phyloP scores from a whole-genome alignment of 2,797 vertebrate genomes.

The Fundulus diaphanus region DNA sequence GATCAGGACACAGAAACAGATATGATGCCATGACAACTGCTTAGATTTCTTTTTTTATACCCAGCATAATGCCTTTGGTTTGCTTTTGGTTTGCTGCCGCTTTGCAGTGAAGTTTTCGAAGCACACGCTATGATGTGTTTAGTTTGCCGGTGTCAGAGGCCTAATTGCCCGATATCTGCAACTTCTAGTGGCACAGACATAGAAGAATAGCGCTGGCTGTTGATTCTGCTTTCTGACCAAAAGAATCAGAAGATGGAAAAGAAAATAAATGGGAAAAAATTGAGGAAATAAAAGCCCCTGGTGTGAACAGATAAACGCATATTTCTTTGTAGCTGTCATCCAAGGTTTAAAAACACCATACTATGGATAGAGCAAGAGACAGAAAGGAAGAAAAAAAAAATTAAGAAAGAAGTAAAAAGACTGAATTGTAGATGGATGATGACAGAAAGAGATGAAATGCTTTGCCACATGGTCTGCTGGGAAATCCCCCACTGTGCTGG shows the following conservation, averaged over 20 bases:
- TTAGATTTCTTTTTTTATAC: constrained; percentile 48
- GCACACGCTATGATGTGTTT: constrained; percentile 51
- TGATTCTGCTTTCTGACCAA: constrained; percentile 44
- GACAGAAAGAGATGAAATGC: constrained; percentile 61
- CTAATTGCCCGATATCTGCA: constrained; percentile 67
- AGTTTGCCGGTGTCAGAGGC: constrained; percentile 41
- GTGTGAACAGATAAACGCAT: constrained; percentile 37
- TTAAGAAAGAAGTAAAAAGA: constrained; percentile 36
- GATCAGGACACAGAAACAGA: constrained; percentile 37
- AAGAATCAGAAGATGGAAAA: constrained; percentile 31
- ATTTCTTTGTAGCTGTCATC: constrained; percentile 57
- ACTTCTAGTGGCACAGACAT: constrained; percentile 39
- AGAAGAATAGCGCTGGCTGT: constrained; percentile 42
- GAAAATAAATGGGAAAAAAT: constrained; percentile 41
- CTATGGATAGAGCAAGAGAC: constrained; percentile 46
- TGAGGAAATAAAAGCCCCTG: constrained; percentile 17
- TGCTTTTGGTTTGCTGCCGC: constrained; percentile 21
- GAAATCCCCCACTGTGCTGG: constrained; percentile 76
- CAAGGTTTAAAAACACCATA: constrained; percentile 52
- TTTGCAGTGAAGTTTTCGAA: constrained; percentile 28
- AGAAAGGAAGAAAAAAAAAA: constrained; percentile 33
- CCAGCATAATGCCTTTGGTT: constrained; percentile 32
- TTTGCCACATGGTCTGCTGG: constrained; percentile 72
- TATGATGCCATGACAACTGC: constrained; percentile 39
- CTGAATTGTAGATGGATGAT: constrained; percentile 50